Base-by-base conservation (phyloP, 2,888 invertebrate species). In the Sarcophaga variegata region DNA sequence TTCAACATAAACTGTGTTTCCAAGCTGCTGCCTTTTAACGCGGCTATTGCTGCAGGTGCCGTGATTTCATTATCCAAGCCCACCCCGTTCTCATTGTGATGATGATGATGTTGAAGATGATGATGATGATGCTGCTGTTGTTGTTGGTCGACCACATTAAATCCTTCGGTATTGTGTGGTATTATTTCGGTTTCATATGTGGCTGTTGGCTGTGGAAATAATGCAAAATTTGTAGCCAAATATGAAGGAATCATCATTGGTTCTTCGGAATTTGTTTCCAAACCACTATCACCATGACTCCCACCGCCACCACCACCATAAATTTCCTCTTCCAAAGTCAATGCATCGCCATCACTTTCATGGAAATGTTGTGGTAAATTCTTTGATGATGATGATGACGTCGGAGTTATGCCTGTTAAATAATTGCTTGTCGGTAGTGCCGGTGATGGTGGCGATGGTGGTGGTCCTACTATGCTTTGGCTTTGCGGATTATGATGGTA, bases 131-230 rank as follows among this genome's bases (percentile, higher is more conserved):
- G 37, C 1, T 37, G 37, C 8, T 27, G 54, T 0, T 22, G 20
- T 6, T 66, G 72, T 20, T 66, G 67, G 17, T 69, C 81, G 27
- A 79, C 81, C 78, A 79, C 71, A 75, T 75, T 72, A 69, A 78
- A 72, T 72, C 81, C 82, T 78, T 69, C 77, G 25, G 54, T 79
- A 71, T 82, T 72, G 81, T 81, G 75, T 75, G 87, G 81, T 62
- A 84, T 81, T 82, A 84, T 82, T 79, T 87, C 76, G 78, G 78
- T 78, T 85, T 87, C 84, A 62, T 84, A 84, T 81, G 87, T 82
- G 77, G 86, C 59, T 0, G 84, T 84, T 27, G 84, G 87, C 20
- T 81, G 81, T 62, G 87, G 87, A 59, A 87, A 87, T 66, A 63
- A 75, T 25, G 84, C 87, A 78, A 87, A 84, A 69, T 79, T 84